Conservation (phyloP, 2,113 vertebrate genomes). For the Chinchilla lanigera region DNA sequence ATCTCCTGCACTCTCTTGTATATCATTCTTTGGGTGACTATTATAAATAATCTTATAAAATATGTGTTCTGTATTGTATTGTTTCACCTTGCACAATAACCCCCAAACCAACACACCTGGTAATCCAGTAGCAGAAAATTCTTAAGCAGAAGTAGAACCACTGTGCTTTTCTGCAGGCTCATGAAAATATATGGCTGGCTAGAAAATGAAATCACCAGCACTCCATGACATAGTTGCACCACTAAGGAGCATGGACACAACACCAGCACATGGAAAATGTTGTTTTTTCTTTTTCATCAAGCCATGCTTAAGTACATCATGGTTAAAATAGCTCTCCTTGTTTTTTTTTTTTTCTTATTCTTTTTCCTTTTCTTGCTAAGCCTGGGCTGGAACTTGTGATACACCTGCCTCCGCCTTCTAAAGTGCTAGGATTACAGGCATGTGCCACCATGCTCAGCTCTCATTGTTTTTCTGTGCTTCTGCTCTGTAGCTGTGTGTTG, state of each 20-base stretch:
- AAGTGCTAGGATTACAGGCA: neutral
- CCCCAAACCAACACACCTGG: no score
- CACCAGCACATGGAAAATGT: neutral
- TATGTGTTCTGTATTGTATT: no score
- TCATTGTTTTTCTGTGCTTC: neutral
- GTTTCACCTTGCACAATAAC: no score
- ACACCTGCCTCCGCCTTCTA: neutral
- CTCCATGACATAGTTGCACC: neutral
- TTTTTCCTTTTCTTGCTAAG: neutral
- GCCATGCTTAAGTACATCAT: neutral
- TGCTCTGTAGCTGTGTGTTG: neutral
- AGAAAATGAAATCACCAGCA: neutral
- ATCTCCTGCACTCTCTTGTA: no score
- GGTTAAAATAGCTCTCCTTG: neutral
- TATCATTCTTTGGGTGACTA: no score
- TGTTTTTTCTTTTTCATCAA: neutral
- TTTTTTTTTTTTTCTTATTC: neutral
- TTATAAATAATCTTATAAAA: no score
- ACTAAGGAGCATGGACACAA: neutral
- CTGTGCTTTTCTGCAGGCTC: neutral
- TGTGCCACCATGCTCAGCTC: neutral
- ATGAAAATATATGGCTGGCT: neutral
- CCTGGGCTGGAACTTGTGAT: neutral
- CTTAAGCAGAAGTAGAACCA: neutral
- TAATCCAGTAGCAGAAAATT: neutral